Conservation (phyloP, 2,888 invertebrate species). For the Furcula furcula region DNA sequence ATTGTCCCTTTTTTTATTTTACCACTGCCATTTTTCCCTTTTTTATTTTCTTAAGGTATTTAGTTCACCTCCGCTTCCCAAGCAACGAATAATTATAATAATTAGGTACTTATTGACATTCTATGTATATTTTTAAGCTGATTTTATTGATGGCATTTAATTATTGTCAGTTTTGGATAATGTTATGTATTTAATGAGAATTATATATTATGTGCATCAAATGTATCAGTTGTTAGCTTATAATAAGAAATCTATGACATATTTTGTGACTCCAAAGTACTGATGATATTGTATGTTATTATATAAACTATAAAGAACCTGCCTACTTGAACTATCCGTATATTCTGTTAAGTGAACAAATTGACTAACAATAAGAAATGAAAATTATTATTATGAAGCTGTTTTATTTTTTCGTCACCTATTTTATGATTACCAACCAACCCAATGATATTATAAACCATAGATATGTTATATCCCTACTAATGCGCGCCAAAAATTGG, state of each 20-base stretch:
- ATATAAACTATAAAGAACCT: constrained; percentile 18
- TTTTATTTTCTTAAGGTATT: constrained; percentile 17
- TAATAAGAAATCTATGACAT: constrained; percentile 24
- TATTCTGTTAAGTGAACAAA: constrained; percentile 55
- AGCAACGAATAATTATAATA: constrained; percentile 29
- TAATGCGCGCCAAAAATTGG: no score
- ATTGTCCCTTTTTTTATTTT: constrained; percentile 19
- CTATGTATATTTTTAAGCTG: constrained; percentile 18
- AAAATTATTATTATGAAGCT: constrained; percentile 17
- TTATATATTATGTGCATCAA: constrained; percentile 34
- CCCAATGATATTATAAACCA: no score
- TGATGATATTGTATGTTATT: constrained; percentile 29
- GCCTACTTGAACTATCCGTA: constrained; percentile 30
- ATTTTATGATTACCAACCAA: background rate
- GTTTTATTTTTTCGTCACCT: constrained; percentile 3
- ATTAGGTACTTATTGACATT: constrained; percentile 24
- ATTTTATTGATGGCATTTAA: constrained; percentile 38
- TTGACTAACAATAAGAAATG: constrained; percentile 56
- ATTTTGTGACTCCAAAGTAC: constrained; percentile 32
- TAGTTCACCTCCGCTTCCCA: constrained; percentile 24
- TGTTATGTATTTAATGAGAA: constrained; percentile 27
- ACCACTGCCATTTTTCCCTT: constrained; percentile 35
- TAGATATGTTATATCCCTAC: no score
- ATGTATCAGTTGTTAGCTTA: constrained; percentile 37
- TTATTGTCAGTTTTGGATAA: constrained; percentile 23